A percentile compares a stretch with the other conserved stretches of the same genome.
Evolutionary conservation across 2,888 invertebrate genomes (phyloP).

Genomic region (Ophraella communa): DNA sequence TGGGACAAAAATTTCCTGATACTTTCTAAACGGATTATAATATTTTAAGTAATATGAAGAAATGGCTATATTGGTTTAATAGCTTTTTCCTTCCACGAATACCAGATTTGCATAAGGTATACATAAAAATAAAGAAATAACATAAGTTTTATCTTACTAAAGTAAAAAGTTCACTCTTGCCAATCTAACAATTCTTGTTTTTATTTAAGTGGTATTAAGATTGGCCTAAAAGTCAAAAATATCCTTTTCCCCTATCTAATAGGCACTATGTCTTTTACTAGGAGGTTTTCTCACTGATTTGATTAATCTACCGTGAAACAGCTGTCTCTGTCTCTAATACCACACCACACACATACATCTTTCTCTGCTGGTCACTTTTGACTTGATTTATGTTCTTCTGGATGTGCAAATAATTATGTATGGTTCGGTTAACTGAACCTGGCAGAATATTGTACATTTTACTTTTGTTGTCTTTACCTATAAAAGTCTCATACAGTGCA

Average conservation of each 20-base stretch:
- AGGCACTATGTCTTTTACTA: slow-evolving; percentile 32
- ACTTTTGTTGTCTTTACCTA: neutral
- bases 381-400: slow-evolving; percentile 30
- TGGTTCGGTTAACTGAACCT: slow-evolving; percentile 5
- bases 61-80: too few relatives aligned
- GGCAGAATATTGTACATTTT: slow-evolving; percentile 3
- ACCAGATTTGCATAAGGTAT: too few relatives aligned
- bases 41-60: too few relatives aligned
- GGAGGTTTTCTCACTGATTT: slow-evolving; percentile 43
- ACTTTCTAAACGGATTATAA: too few relatives aligned
- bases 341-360: slow-evolving; percentile 44
- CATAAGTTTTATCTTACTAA: too few relatives aligned
- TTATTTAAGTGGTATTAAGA: neutral
- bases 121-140: too few relatives aligned
- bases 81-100: too few relatives aligned
- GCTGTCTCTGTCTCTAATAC: slow-evolving; percentile 25
- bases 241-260: slow-evolving; percentile 34
- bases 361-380: slow-evolving; percentile 30
- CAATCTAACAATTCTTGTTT: neutral
- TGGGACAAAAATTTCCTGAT: too few relatives aligned
- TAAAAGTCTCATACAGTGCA: neutral
- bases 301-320: slow-evolving; percentile 45
- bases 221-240: neutral
- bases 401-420: slow-evolving; percentile 26
- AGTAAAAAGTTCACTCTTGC: neutral